Evolutionary conservation across 2,797 vertebrate genomes (phyloP), one percentile per base, ranked within the genome.

Genomic region (Otolemur crassicaudatus): DNA sequence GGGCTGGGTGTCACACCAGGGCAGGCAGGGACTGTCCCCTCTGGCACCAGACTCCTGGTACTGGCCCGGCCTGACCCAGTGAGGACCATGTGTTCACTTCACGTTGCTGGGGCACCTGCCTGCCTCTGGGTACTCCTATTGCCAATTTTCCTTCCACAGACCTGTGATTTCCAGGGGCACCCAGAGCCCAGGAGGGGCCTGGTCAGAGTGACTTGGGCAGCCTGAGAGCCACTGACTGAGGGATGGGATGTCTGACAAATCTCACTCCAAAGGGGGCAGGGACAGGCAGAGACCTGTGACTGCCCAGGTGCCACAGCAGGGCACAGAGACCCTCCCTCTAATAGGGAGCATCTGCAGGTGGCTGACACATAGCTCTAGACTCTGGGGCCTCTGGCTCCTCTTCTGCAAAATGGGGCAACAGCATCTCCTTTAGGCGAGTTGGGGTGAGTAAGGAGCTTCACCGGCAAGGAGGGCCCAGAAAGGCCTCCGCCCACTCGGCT

Each of bases 271-370:
- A 43, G 60, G n/a, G 29, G 13, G 34, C 27, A 3, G 4, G 7
- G 40, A 6, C 13, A 13, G n/a, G 4, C 13, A 13, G 56, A 20
- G 31, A 49, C 3, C 85, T 2, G 2, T 29, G 72, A 23, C 60
- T 0, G 3, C 3, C 58, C 6, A 0, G 61, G 9, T 16, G 31
- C 61, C 31, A 14, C 63, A n/a, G 23, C 5, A 29, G 72, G 53
- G 56, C 8, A 0, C 0, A 0, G 14, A 43, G 20, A 14, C 13
- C 19, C 63, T 43, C 12, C 9, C 27, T 16, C 56, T 27, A 2
- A 37, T 8, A 77, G 60, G 3, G 65, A 37, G 31, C 27, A 9
- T 1, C 2, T 4, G 61, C 10, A 2, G 34, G 56, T 60, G 53
- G 25, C 58, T 22, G 53, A 23, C 69, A 31, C 25, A 53, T 16